Base-by-base conservation (phyloP, 2,113 vertebrate genomes). In the Benitochromis conjunctus region DNA sequence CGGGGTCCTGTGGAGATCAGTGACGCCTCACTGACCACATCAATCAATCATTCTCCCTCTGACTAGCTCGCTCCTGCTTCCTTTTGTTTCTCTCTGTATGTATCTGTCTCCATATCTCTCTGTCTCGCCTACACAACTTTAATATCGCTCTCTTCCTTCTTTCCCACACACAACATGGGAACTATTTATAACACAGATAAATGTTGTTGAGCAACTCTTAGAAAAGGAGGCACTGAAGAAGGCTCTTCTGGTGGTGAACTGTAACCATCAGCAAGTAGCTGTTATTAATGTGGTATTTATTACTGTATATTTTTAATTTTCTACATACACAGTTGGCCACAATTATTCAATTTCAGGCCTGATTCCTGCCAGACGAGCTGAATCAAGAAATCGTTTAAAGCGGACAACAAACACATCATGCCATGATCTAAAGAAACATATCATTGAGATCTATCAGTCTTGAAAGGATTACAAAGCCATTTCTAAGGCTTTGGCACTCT, bases 11-110 rank as follows among this genome's bases (percentile, higher is more conserved):
- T 93, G 89, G 94, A 96, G 94, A 96, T 96, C 95, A 94, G 93
- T 95, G 94, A 92, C 91, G 88, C 94, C 89, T 96, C 95, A 96
- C 88, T 94, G 94, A 94, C 94, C 92, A 95, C 93, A 95, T 96
- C 95, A 97, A 95, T 96, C 96, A 95, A 92, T 95, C 95, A 96
- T 93, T 94, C 92, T 93, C 90, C 77, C 89, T 93, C 88, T 9
- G 66, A 91, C 92, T 81, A 92, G 85, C 90, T 94, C 93, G 89
- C 58, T 91, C 86, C 86, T 53, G 31, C 89, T 93, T 85, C 91
- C 94, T 80, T 93, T 95, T 95, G 94, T 95, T 83, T 94, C 89
- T 92, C 93, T 94, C 92, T 92, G 83, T 94, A 92, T 93, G 93
- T 92, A 90, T 90, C 94, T 92, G 91, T 93, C 95, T 92, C 92